A percentile compares a stretch with the other conserved stretches of the same genome.
These are phyloP conservation scores for Plectrocnemia conspersa DNA, from an alignment of 1,140 invertebrate species.

Conservation along the genomic window DNA sequence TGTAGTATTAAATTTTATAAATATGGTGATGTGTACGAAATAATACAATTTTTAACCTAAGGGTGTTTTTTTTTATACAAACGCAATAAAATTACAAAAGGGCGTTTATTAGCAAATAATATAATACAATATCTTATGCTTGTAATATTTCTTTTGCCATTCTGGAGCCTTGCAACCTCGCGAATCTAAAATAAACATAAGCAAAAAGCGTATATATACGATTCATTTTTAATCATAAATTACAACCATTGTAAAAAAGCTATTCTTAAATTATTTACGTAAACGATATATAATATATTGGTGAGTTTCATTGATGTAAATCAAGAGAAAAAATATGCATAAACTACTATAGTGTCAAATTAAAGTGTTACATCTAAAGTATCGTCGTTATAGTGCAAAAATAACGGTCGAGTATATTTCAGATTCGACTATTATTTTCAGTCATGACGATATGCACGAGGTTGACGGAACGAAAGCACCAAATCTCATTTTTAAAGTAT, in stretches of 20 bases:
- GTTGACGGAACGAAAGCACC: no score
- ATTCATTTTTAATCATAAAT: conserved; percentile 25
- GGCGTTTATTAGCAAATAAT: conserved; percentile 35
- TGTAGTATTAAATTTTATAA: neutral
- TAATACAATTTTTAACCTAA: neutral
- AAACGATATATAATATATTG: no score
- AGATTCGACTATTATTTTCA: no score
- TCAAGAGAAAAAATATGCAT: neutral
- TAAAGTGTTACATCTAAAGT: no score
- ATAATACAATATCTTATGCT: conserved; percentile 29
- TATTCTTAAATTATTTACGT: no score
- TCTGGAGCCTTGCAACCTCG: conserved; percentile 24
- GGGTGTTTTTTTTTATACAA: conserved; percentile 1
- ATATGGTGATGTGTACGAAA: neutral
- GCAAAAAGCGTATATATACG: conserved; percentile 25
- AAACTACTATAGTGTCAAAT: neutral
- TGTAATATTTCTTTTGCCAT: conserved; percentile 16
- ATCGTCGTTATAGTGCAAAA: no score
- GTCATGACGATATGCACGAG: no score
- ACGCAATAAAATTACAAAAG: conserved; percentile 33
- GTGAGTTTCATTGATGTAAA: no score
- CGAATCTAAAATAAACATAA: conserved; percentile 28
- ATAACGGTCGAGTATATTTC: no score
- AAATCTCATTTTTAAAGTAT: no score
- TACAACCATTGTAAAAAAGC: conserved; percentile 28